These are phyloP conservation scores for Squalus acanthias DNA, from an alignment of 2,797 vertebrate species.

Conservation along the genomic window DNA sequence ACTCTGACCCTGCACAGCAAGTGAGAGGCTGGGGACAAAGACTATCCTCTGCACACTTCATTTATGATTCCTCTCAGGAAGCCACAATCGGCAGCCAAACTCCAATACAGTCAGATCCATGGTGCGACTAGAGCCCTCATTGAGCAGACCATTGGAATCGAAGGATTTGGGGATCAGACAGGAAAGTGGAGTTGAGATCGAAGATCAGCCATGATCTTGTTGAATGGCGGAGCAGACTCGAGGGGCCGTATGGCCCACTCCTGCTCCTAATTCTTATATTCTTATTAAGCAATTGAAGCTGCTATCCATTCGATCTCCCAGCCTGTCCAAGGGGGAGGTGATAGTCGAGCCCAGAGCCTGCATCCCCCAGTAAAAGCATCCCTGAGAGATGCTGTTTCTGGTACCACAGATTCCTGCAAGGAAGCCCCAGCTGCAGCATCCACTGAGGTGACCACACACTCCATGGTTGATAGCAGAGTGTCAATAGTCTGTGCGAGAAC, in stretches of 20 bases:
- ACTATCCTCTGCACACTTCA: neutral
- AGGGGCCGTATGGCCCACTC: too few relatives aligned
- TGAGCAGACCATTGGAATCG: neutral
- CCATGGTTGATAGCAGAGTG: neutral
- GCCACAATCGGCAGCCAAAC: neutral
- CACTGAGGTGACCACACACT: neutral
- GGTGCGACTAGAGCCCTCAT: neutral
- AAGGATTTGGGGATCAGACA: too few relatives aligned
- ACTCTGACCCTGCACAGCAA: neutral
- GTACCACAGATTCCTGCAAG: neutral
- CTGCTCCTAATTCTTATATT: too few relatives aligned
- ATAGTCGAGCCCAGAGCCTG: neutral
- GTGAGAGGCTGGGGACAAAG: neutral
- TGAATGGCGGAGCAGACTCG: too few relatives aligned
- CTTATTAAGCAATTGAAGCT: neutral
- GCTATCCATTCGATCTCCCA: neutral
- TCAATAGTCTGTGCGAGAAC: neutral
- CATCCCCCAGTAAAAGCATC: neutral
- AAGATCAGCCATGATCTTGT: too few relatives aligned
- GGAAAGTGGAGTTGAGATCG: too few relatives aligned
- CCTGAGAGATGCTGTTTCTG: neutral
- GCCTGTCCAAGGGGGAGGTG: neutral
- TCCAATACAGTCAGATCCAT: neutral
- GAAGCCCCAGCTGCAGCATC: neutral
- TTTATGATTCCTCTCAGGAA: neutral